A percentile compares a stretch with the other conserved stretches of the same genome.
phyloP scores from a whole-genome alignment of 1,140 invertebrate species.

The Littorina saxatilis region DNA sequence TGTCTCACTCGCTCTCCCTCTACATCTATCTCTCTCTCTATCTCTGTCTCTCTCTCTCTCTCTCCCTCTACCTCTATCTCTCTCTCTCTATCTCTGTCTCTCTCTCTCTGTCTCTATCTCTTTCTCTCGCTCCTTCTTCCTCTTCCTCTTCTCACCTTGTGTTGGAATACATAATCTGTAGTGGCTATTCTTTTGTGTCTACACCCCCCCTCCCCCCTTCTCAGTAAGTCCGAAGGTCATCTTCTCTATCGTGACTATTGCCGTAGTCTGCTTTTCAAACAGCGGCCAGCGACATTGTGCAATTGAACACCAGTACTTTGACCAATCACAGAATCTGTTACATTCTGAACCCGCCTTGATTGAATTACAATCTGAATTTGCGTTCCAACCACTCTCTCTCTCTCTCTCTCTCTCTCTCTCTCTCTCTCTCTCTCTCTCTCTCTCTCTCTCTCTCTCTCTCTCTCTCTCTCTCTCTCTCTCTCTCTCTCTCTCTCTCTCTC shows the following conservation, averaged over 20 bases:
- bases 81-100: neutral
- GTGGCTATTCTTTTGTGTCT: neutral
- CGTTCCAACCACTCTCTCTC: neutral
- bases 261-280: no score
- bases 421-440: slow-evolving; percentile 9
- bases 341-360: no score
- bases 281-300: no score
- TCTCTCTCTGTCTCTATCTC: neutral
- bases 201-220: neutral
- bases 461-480: neutral
- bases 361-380: no score
- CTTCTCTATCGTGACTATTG: no score
- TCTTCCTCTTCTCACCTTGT: neutral
- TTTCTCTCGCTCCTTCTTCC: neutral
- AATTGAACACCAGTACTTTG: no score
- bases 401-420: neutral
- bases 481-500: neutral
- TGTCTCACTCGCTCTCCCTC: neutral
- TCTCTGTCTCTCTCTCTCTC: neutral
- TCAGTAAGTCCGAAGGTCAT: neutral
- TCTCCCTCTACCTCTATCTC: neutral
- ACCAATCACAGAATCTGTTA: no score
- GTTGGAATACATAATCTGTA: no score
- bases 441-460: slow-evolving; percentile 8
- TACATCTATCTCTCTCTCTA: neutral